These are phyloP conservation scores for Troides aeacus DNA, from an alignment of 2,888 invertebrate genomes.

Conservation along the genomic window DNA sequence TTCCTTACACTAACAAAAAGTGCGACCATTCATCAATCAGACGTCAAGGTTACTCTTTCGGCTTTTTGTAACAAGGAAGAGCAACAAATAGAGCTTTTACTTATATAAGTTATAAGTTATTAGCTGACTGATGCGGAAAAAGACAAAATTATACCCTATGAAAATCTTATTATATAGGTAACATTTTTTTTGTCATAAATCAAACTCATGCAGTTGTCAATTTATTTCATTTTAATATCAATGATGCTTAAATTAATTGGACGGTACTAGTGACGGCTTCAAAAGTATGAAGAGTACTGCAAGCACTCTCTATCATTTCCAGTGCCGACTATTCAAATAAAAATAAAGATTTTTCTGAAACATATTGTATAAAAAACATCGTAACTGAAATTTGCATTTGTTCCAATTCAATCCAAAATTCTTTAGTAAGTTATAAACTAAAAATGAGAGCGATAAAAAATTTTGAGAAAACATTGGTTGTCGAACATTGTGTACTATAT, in stretches of 20 bases:
- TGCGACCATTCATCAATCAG: slow-evolving; percentile 26
- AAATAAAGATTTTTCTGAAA: slow-evolving; percentile 14
- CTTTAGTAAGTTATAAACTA: too few species aligned
- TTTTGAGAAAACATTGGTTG: too few species aligned
- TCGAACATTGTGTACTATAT: background rate
- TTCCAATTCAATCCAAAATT: background rate
- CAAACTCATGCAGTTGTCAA: slow-evolving; percentile 26
- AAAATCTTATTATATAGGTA: background rate
- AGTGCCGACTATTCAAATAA: slow-evolving; percentile 36
- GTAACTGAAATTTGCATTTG: background rate
- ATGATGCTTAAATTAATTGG: slow-evolving; percentile 9
- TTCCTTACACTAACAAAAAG: slow-evolving; percentile 10
- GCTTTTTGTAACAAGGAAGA: slow-evolving; percentile 6
- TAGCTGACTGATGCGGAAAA: slow-evolving; percentile 5
- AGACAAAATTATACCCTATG: slow-evolving; percentile 28
- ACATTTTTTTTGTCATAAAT: background rate
- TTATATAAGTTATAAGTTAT: background rate
- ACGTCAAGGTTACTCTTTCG: slow-evolving; percentile 9
- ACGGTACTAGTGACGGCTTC: slow-evolving; percentile 7
- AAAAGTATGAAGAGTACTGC: slow-evolving; percentile 38
- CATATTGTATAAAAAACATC: background rate
- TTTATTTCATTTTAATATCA: slow-evolving; percentile 13
- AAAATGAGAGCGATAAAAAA: too few species aligned
- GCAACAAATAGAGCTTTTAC: background rate
- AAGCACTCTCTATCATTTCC: slow-evolving; percentile 46